Conservation (phyloP, 2,113 vertebrate genomes). For the Butorides virescens region DNA sequence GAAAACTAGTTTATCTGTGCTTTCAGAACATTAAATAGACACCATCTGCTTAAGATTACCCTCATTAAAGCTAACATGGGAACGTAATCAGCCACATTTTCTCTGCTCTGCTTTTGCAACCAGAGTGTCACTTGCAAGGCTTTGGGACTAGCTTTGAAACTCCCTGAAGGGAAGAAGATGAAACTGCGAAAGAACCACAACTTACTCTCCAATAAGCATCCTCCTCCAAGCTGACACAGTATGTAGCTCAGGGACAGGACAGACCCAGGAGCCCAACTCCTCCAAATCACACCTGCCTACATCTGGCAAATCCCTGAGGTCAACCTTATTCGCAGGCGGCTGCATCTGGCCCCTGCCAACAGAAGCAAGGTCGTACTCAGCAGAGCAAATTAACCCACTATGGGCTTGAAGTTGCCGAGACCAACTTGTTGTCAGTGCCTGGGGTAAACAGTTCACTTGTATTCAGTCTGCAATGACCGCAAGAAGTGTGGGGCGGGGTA, state of each 20-base stretch:
- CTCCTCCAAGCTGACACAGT: neutral
- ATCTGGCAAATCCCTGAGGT: neutral
- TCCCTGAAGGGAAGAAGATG: neutral
- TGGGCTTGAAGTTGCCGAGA: neutral
- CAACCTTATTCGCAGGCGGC: neutral
- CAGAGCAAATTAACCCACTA: neutral
- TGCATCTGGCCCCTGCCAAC: neutral
- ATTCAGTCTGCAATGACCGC: neutral
- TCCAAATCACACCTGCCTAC: neutral
- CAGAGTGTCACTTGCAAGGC: neutral
- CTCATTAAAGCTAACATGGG: neutral
- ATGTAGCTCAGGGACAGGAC: neutral
- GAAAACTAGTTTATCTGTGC: neutral
- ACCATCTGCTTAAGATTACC: slow-evolving; percentile 20
- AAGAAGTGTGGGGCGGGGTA: neutral
- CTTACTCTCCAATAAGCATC: neutral
- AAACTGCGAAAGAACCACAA: neutral
- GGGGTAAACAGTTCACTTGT: neutral
- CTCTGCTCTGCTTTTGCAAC: neutral
- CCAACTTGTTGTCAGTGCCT: neutral
- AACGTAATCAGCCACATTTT: neutral
- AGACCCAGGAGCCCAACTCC: neutral
- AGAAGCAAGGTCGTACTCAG: neutral
- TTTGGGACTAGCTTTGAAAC: neutral
- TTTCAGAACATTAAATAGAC: neutral